These are phyloP conservation scores for Helicoverpa assulta DNA, from an alignment of 2,888 invertebrate genomes.

Conservation along the genomic window DNA sequence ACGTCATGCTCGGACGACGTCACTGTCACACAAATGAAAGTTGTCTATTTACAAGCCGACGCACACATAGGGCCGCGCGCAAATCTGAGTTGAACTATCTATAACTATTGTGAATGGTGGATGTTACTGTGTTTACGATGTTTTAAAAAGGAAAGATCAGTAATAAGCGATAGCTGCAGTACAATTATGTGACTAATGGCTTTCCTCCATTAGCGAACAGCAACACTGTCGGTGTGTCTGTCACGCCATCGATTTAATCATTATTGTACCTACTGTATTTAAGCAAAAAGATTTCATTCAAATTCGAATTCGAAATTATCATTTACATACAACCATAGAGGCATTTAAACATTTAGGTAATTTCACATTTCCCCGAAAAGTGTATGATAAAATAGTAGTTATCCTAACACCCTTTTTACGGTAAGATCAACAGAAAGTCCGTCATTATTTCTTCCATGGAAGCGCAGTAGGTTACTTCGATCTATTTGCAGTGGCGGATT, in stretches of 20 bases:
- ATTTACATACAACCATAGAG: too few species aligned
- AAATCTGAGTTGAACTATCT: too few species aligned
- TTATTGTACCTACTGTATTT: conserved; percentile 10
- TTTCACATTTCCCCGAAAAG: too few species aligned
- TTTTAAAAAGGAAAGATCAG: conserved; percentile 46
- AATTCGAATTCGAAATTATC: background rate
- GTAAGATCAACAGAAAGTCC: background rate
- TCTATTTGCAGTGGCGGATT: too few species aligned
- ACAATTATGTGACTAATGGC: conserved; percentile 70
- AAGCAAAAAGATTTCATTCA: conserved; percentile 5
- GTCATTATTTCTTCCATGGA: conserved; percentile 14
- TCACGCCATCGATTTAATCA: conserved; percentile 63
- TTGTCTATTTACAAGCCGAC: too few species aligned
- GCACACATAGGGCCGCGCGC: too few species aligned
- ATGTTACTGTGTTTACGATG: background rate
- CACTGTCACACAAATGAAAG: too few species aligned
- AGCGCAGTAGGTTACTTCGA: conserved; percentile 52
- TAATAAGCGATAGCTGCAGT: conserved; percentile 50
- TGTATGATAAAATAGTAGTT: too few species aligned
- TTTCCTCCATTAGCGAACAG: conserved; percentile 63
- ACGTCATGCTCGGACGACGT: too few species aligned
- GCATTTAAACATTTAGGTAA: too few species aligned
- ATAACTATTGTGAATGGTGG: background rate
- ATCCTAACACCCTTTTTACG: too few species aligned
- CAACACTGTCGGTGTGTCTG: conserved; percentile 37